Base-by-base conservation (phyloP, 2,113 vertebrate genomes). In the Osmerus eperlanus region DNA sequence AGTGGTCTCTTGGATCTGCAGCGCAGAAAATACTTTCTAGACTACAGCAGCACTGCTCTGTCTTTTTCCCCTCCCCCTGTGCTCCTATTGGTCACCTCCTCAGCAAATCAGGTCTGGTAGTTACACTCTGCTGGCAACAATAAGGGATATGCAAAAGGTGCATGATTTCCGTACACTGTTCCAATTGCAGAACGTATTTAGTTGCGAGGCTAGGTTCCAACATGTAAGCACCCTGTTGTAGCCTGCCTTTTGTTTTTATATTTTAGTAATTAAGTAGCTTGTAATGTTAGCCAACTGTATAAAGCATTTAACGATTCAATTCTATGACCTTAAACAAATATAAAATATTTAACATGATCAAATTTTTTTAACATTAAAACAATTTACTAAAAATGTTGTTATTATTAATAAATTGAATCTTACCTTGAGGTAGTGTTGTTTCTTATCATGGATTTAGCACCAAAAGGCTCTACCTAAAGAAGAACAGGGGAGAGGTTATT, bases 101-200 rank as follows among this genome's bases (percentile, higher is more conserved):
- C 69, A 85, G 80, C 91, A 41, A 92, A 92, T 92, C 79, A 89
- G 73, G 83, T 36, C 51, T 7, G 67, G 60, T 70, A 52, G 75
- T 70, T 69, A 65, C 61, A 75, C 84, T 74, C 81, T 83, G 81
- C 82, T 87, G 86, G 86, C 79, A 89, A 89, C 87, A 87, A 83
- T 72, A 68, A 80, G 79, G 80, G 86, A 86, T 87, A 88, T 88
- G 83, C 80, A 90, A 88, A 81, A 80, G 69, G 73, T 81, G 69
- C 63, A 74, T 53, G 76, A 70, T 74, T 85, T 81, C 68, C 72
- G 65, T 85, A 73, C 60, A 77, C 41, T 68, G 25, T 81, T 80
- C 51, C 19, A 55, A 68, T n/a, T 75, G 55, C 71, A 75, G 21
- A 67, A 73, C 47, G 77, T 53, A 75, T 61, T 81, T 55, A 67